Evolutionary conservation across 2,797 vertebrate genomes (phyloP).

Genomic region (Takifugu ocellatus): DNA sequence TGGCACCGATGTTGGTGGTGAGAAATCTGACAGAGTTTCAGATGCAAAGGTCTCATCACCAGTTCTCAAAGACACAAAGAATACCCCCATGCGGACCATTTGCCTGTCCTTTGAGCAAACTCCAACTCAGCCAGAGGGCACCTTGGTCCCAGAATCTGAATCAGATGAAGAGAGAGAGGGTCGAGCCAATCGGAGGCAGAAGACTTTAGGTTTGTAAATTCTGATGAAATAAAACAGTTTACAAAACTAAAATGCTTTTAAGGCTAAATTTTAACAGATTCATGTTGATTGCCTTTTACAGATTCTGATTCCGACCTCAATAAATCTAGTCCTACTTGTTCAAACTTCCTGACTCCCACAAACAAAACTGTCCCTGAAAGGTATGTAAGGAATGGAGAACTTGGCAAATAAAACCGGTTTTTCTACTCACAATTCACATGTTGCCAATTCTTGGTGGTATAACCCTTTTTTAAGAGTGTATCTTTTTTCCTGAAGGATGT

Average conservation of each 20-base stretch:
- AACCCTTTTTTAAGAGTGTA: background rate
- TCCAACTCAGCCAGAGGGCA: slow-evolving; percentile 53
- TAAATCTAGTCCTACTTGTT: slow-evolving; percentile 59
- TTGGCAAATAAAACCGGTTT: background rate
- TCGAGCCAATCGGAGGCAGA: slow-evolving; percentile 25
- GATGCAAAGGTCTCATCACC: slow-evolving; percentile 5
- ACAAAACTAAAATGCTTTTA: background rate
- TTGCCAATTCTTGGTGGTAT: background rate
- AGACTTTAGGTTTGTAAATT: slow-evolving; percentile 47
- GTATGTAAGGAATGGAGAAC: slow-evolving; percentile 41
- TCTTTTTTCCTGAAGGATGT: background rate
- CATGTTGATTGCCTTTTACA: slow-evolving; percentile 33
- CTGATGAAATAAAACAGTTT: background rate
- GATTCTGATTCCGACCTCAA: slow-evolving; percentile 52
- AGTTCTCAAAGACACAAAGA: slow-evolving; percentile 9
- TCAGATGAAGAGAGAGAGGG: slow-evolving; percentile 65
- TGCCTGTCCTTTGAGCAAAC: slow-evolving; percentile 61
- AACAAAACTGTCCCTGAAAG: slow-evolving; percentile 74
- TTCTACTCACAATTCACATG: background rate
- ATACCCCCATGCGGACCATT: slow-evolving; percentile 33
- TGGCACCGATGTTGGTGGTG: slow-evolving; percentile 17
- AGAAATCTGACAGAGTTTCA: slow-evolving; percentile 25
- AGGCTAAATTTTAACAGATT: slow-evolving; percentile 1
- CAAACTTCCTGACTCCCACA: slow-evolving; percentile 69
- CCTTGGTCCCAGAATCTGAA: slow-evolving; percentile 83